These are phyloP conservation scores for Melospiza melodia DNA, from an alignment of 2,113 vertebrate genomes.

Conservation along the genomic window DNA sequence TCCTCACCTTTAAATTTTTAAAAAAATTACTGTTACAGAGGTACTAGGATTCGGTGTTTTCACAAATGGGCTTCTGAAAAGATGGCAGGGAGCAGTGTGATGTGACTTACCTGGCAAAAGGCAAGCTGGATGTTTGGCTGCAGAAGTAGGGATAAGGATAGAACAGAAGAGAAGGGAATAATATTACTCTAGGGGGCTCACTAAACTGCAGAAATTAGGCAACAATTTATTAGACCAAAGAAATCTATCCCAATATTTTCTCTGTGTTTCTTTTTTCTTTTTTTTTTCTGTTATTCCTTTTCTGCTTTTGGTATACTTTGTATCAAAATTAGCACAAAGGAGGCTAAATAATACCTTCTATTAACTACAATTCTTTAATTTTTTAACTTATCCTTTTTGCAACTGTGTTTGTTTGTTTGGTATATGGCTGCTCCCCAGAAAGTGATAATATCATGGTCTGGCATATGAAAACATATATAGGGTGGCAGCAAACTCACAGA, in stretches of 20 bases:
- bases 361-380: neutral
- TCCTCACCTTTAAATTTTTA: neutral
- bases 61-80: neutral
- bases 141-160: neutral
- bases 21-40: neutral
- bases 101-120: neutral
- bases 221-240: neutral
- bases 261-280: neutral
- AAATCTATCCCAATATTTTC: neutral
- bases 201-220: neutral
- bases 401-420: neutral
- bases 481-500: neutral
- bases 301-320: neutral
- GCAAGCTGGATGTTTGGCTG: neutral
- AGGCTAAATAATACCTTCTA: neutral
- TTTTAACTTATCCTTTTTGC: neutral
- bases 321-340: neutral
- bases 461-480: neutral
- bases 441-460: neutral
- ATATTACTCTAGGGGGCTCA: neutral
- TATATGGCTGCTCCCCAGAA: neutral
- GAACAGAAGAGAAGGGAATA: neutral
- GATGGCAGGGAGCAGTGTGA: neutral
- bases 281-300: rapidly evolving
- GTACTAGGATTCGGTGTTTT: neutral